These are phyloP conservation scores for Syrista parreyssii DNA, from an alignment of 2,888 invertebrate genomes.

Conservation along the genomic window DNA sequence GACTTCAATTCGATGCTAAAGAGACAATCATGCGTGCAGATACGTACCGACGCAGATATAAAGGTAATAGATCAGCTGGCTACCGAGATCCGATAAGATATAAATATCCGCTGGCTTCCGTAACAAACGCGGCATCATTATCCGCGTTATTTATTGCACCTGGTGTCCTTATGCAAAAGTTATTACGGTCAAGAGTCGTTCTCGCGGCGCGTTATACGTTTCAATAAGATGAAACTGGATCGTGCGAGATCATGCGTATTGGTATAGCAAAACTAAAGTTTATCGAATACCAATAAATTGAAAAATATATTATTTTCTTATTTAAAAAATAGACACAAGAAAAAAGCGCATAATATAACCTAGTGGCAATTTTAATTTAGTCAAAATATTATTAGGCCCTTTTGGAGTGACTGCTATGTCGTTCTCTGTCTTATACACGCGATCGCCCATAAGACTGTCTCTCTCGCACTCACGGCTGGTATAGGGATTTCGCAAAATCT, in stretches of 20 bases:
- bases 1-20: conserved; percentile 29
- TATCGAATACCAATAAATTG: neutral
- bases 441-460: neutral
- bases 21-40: conserved; percentile 27
- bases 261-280: neutral
- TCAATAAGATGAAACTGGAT: conserved; percentile 4
- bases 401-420: neutral
- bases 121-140: conserved; percentile 19
- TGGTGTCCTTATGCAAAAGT: conserved; percentile 21
- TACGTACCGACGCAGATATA: neutral
- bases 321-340: neutral
- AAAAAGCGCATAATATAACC: neutral
- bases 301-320: neutral
- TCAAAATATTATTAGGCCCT: neutral
- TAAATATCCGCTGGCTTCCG: conserved; percentile 13
- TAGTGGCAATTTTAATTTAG: neutral
- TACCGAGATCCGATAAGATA: conserved; percentile 26
- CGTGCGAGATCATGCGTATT: neutral
- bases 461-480: neutral
- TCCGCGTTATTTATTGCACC: conserved; percentile 23
- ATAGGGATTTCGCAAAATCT: neutral
- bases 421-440: neutral
- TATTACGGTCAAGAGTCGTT: conserved; percentile 10
- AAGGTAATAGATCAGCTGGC: conserved; percentile 29
- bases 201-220: conserved; percentile 4